Conservation (phyloP, 2,113 vertebrate species). For the Carettochelys insculpta region DNA sequence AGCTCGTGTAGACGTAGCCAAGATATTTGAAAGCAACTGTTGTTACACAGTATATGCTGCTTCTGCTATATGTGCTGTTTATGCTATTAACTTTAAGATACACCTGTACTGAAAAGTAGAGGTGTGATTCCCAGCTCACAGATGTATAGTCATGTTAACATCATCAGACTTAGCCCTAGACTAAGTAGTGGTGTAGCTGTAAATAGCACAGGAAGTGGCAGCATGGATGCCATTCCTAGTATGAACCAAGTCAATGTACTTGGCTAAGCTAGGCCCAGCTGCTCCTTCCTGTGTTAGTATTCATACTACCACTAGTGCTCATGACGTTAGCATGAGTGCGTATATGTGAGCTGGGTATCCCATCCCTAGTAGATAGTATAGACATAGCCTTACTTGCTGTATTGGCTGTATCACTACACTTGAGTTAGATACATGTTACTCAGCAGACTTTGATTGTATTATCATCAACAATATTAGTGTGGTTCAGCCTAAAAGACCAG, state of each 20-base stretch:
- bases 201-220: background rate
- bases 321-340: background rate
- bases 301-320: background rate
- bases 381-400: background rate
- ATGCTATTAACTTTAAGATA: background rate
- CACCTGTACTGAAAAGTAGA: background rate
- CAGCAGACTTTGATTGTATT: background rate
- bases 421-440: background rate
- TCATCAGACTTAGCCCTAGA: background rate
- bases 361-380: background rate
- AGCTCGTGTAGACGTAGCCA: no score
- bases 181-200: background rate
- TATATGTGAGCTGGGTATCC: background rate
- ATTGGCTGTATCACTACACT: background rate
- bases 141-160: background rate
- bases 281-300: background rate
- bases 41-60: background rate
- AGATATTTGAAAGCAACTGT: background rate
- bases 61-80: rapidly evolving
- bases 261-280: background rate
- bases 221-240: background rate
- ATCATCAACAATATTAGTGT: background rate
- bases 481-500: rapidly evolving
- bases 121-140: background rate
- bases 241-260: background rate